phyloP scores from a whole-genome alignment of 2,888 invertebrate species.

The Hirtodrosophila confusa region DNA sequence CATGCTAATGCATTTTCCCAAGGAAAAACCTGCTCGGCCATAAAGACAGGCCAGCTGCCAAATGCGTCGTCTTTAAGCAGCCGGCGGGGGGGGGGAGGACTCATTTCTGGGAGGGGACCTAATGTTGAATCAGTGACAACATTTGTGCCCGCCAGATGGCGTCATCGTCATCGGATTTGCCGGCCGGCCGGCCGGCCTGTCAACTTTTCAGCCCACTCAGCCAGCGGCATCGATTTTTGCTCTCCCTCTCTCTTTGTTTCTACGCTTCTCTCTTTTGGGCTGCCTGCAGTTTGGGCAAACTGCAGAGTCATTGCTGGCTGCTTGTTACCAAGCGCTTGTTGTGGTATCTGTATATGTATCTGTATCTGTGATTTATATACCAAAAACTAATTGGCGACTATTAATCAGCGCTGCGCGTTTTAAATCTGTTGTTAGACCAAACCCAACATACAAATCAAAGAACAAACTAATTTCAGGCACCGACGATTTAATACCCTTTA shows the following conservation, averaged over 20 bases:
- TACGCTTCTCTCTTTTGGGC: conserved; percentile 16
- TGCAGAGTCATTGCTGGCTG: conserved; percentile 43
- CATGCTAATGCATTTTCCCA: conserved; percentile 70
- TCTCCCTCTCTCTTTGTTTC: conserved; percentile 12
- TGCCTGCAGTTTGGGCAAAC: conserved; percentile 50
- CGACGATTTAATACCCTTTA: no score
- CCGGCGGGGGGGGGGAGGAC: neutral
- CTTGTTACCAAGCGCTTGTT: conserved; percentile 28
- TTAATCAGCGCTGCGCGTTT: conserved; percentile 18
- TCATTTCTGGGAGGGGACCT: conserved; percentile 5
- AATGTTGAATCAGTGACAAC: conserved; percentile 60
- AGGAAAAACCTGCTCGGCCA: conserved; percentile 63
- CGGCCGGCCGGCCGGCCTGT: conserved; percentile 13
- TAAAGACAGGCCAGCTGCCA: conserved; percentile 53
- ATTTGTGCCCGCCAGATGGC: conserved; percentile 61
- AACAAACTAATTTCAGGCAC: no score
- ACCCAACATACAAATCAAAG: neutral
- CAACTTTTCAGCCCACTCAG: conserved; percentile 39
- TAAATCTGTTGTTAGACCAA: conserved; percentile 11
- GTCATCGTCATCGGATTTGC: conserved; percentile 58
- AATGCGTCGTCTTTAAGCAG: conserved; percentile 54
- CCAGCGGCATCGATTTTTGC: conserved; percentile 45
- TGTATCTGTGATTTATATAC: conserved; percentile 12
- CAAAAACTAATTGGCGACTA: conserved; percentile 32
- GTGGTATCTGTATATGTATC: conserved; percentile 15